Conservation (phyloP, 2,888 invertebrate genomes). For the Oscheius myriophilus region DNA sequence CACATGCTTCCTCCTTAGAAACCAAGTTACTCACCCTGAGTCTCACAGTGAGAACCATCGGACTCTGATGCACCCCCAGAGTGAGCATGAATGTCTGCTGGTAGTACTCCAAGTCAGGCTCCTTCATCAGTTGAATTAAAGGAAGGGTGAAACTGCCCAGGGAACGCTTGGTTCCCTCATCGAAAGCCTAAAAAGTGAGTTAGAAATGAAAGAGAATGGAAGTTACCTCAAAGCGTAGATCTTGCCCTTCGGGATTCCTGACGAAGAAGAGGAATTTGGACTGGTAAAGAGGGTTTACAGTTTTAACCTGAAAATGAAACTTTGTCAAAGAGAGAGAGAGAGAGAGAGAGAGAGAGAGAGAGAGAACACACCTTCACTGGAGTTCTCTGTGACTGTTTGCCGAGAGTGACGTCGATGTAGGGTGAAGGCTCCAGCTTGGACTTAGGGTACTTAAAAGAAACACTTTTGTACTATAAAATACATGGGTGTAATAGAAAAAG, state of each 20-base stretch:
- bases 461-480: not conserved
- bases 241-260: conserved; percentile 88
- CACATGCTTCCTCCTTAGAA: not conserved
- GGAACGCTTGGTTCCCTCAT: conserved; percentile 62
- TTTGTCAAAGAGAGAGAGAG: too few relatives aligned
- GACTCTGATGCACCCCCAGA: conserved; percentile 66
- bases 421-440: conserved; percentile 81
- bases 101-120: conserved; percentile 67
- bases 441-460: conserved; percentile 70
- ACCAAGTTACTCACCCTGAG: conserved; percentile 22
- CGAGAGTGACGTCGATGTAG: conserved; percentile 82
- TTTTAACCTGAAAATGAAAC: conserved; percentile 73
- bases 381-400: conserved; percentile 77
- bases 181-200: conserved; percentile 60
- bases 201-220: not conserved
- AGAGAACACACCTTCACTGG: conserved; percentile 57
- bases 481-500: not conserved
- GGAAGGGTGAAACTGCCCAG: conserved; percentile 64
- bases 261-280: conserved; percentile 92
- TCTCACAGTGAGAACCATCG: conserved; percentile 66
- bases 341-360: not conserved
- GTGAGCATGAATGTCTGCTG: conserved; percentile 65
- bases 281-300: conserved; percentile 91
- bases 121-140: conserved; percentile 58
- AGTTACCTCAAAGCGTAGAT: conserved; percentile 79